phyloP scores from a whole-genome alignment of 1,140 invertebrate species.

The Stegodyphus mimosarum region DNA sequence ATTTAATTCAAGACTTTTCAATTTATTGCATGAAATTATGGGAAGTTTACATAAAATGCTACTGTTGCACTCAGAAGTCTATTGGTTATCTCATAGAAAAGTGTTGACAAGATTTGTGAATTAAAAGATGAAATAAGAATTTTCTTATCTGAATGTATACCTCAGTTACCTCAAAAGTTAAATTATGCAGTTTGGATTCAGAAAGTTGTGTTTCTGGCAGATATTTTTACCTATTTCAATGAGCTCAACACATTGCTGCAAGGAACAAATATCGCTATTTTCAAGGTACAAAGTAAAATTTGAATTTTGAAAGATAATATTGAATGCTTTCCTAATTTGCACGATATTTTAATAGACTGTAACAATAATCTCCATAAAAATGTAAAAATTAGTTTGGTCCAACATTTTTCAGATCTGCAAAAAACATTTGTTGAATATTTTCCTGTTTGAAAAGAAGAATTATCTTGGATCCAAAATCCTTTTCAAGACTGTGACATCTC shows the following conservation, averaged over 20 bases:
- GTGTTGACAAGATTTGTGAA: no score
- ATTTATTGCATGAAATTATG: no score
- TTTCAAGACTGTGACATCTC: not conserved
- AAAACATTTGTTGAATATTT: conserved; percentile 11
- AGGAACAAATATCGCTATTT: not conserved
- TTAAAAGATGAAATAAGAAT: conserved; percentile 3
- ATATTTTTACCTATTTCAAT: not conserved
- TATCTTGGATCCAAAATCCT: not conserved
- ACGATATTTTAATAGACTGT: not conserved
- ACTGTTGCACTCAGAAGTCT: no score
- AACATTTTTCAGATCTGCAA: not conserved
- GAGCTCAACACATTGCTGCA: not conserved
- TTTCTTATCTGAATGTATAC: conserved; percentile 1
- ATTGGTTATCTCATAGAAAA: no score
- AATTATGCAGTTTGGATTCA: no score
- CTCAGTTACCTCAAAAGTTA: no score
- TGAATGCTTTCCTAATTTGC: not conserved
- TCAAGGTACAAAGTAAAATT: not conserved
- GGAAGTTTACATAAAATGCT: no score
- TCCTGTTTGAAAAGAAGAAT: not conserved
- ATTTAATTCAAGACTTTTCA: no score
- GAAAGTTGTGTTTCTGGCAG: no score
- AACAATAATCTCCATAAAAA: not conserved
- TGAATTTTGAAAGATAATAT: not conserved
- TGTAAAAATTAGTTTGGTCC: conserved; percentile 8